Conservation (phyloP, 1,140 invertebrate genomes). For the Trichomalopsis sarcophagae region DNA sequence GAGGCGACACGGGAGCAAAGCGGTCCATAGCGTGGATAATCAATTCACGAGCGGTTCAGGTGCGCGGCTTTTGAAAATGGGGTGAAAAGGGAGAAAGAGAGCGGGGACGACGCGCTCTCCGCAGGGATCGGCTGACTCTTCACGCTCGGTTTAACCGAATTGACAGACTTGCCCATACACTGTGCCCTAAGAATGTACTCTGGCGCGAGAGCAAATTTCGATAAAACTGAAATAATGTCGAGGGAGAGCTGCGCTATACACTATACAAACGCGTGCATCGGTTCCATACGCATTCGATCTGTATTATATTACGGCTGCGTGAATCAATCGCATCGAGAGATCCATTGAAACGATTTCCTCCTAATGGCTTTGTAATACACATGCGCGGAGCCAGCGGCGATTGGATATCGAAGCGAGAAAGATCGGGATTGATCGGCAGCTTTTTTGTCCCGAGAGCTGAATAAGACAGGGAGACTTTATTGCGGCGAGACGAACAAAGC, state of each 20-base stretch:
- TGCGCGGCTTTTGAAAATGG: background rate
- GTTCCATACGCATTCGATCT: background rate
- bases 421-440: conserved; percentile 23
- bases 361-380: conserved; percentile 2
- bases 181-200: background rate
- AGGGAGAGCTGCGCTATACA: background rate
- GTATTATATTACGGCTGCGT: background rate
- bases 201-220: background rate
- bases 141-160: conserved; percentile 22
- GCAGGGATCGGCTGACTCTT: background rate
- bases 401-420: conserved; percentile 38
- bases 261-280: background rate
- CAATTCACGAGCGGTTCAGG: conserved; percentile 37
- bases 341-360: conserved; percentile 9
- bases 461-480: background rate
- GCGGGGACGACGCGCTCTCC: background rate
- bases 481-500: conserved; percentile 33
- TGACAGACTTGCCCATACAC: background rate
- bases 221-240: background rate
- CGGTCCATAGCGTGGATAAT: conserved; percentile 31
- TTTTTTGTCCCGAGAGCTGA: background rate
- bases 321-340: background rate
- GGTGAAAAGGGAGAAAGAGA: background rate
- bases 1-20: background rate
- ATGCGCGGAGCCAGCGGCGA: background rate